Base-by-base conservation (phyloP, 2,113 vertebrate species). In the Mastomys natalensis region DNA sequence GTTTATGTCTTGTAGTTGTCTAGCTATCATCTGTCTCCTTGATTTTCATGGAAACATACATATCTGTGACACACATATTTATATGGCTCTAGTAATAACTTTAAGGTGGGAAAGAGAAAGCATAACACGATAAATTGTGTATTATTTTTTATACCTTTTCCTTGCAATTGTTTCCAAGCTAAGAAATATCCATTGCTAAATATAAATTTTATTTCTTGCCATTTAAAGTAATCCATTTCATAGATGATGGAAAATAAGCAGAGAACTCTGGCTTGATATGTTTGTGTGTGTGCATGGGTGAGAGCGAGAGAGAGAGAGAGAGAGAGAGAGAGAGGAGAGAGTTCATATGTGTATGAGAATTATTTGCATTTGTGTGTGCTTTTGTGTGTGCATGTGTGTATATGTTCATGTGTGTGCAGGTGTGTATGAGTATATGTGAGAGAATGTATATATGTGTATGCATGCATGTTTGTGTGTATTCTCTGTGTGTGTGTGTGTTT, bases 161-260 rank as follows among this genome's bases (percentile, higher is more conserved):
- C 51, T 97, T 62, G 13, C 34, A 94, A 55, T 34, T 24, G 31
- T 74, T 60, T 89, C 3, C 5, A 40, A 90, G 81, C 89, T 85
- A 97, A 72, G 84, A 53, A 95, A 29, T 72, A n/a, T 80, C 31
- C 89, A 15, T 76, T 91, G 55, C 70, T 96, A 93, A 95, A 95
- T 96, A 58, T 40, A 89, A 93, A n/a, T 29, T 97, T 97, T 3
- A 85, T 95, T 97, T 34, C 17, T 96, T 96, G 48, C n/a, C 97
- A 92, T 90, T 95, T 97, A 60, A 78, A 43, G 76, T 84, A 34
- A 53, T 93, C 74, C 5, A 80, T 9, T 90, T 19, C 34, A 72
- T 62, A 64, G 26, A 68, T 76, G 96, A 68, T 13, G 40, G 90
- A 94, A 68, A 90, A 22, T 87, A 94, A 98, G 73, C 73, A 85